phyloP scores from a whole-genome alignment of 2,888 invertebrate genomes.

The Thecophora atra region DNA sequence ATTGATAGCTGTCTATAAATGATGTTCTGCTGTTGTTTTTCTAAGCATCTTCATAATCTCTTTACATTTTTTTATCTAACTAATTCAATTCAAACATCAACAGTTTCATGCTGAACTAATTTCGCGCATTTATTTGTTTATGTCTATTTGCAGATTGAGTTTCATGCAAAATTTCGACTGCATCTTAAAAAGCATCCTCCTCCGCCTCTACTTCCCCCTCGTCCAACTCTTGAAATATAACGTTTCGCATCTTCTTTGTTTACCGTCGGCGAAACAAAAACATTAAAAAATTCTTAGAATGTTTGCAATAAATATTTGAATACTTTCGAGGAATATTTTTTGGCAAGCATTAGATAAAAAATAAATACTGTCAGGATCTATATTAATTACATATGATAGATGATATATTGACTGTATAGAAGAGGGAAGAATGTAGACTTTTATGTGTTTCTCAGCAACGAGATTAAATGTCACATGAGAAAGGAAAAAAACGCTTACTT shows the following conservation, averaged over 20 bases:
- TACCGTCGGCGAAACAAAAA: conserved; percentile 44
- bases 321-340: too few relatives aligned
- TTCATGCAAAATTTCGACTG: conserved; percentile 41
- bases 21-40: conserved; percentile 8
- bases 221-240: neutral
- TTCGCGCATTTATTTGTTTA: neutral
- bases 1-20: conserved; percentile 40
- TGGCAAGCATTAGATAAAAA: too few relatives aligned
- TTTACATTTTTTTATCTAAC: conserved; percentile 1
- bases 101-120: conserved; percentile 9
- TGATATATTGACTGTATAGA: too few relatives aligned
- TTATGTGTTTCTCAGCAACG: too few relatives aligned
- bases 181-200: neutral
- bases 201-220: neutral
- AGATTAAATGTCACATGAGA: too few relatives aligned
- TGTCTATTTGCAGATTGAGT: conserved; percentile 44
- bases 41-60: neutral
- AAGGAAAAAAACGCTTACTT: too few relatives aligned
- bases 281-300: neutral
- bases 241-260: conserved; percentile 3
- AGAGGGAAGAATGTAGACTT: too few relatives aligned
- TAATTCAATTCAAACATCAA: neutral
- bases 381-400: too few relatives aligned
- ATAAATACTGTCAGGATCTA: too few relatives aligned
- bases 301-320: neutral